phyloP scores from a whole-genome alignment of 1,140 invertebrate species.

The Lamellibrachia luymesi region DNA sequence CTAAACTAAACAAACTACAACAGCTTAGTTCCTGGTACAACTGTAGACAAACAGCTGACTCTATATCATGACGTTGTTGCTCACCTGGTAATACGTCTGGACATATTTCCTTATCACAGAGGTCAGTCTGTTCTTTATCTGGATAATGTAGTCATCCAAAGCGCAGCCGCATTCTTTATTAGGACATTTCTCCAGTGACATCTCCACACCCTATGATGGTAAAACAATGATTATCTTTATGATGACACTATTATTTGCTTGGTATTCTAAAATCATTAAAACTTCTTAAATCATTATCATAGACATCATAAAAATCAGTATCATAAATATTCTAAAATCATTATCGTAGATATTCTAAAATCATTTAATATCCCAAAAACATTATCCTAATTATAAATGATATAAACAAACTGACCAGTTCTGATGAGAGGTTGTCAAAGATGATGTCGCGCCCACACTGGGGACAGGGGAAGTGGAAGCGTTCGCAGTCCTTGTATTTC shows the following conservation, averaged over 20 bases:
- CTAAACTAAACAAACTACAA: neutral
- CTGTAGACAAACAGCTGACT: neutral
- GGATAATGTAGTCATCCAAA: constrained; percentile 66
- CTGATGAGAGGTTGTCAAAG: constrained; percentile 52
- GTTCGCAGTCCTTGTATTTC: constrained; percentile 73
- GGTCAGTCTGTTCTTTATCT: constrained; percentile 73
- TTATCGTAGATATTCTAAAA: no score
- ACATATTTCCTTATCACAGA: constrained; percentile 68
- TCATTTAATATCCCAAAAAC: no score
- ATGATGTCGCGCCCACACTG: constrained; percentile 56
- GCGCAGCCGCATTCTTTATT: constrained; percentile 49
- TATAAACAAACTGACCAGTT: constrained; percentile 36
- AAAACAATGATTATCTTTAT: constrained; percentile 20
- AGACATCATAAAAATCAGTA: no score
- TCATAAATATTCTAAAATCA: no score
- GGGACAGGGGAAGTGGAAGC: constrained; percentile 55
- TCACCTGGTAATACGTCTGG: constrained; percentile 71
- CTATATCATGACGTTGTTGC: neutral
- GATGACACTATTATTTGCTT: neutral
- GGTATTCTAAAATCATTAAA: no score
- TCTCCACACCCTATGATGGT: constrained; percentile 23
- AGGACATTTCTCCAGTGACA: constrained; percentile 50
- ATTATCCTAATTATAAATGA: neutral
- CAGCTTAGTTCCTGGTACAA: neutral
- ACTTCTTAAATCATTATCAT: no score